These are phyloP conservation scores for Coptotermes formosanus DNA, from an alignment of 1,140 invertebrate species.

Conservation along the genomic window DNA sequence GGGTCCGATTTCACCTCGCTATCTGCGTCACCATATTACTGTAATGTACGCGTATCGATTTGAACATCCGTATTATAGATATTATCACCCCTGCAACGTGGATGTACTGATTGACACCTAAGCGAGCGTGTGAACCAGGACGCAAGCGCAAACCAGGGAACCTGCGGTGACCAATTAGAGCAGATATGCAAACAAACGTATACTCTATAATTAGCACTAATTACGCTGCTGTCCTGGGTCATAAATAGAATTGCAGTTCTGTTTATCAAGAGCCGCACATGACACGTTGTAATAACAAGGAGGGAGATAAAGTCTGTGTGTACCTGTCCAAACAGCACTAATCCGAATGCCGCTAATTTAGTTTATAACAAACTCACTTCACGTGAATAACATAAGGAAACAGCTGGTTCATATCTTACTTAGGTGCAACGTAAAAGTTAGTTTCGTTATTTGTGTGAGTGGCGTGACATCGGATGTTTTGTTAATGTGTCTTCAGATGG, in stretches of 20 bases:
- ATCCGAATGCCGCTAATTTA: not conserved
- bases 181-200: not conserved
- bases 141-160: not conserved
- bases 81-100: not conserved
- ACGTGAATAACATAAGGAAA: not conserved
- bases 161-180: not conserved
- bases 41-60: no score
- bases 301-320: not conserved
- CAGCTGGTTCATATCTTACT: no score
- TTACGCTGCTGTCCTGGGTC: not conserved
- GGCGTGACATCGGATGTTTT: no score
- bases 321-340: not conserved
- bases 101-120: not conserved
- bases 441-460: no score
- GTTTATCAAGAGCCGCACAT: not conserved
- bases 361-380: not conserved
- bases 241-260: not conserved
- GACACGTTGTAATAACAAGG: not conserved
- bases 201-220: constrained; percentile 8
- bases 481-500: no score
- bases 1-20: no score
- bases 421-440: no score
- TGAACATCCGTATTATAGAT: no score
- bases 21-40: no score
- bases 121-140: not conserved